These are phyloP conservation scores for Bos taurus DNA, from an alignment of 2,113 vertebrate species.

Conservation along the genomic window ARS-UCD2.0 NC_037353.1:35864001-35864500, in stretches of 20 bases:
- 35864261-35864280: background rate
- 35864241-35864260: background rate
- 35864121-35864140: background rate
- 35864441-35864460: background rate
- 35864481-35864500: background rate
- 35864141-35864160: background rate
- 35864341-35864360: background rate
- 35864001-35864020: background rate
- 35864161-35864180: rapidly evolving
- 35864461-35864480: background rate
- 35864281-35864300: background rate
- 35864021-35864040: background rate
- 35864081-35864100: background rate
- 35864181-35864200: background rate
- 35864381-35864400: background rate
- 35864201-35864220: background rate
- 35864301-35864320: background rate
- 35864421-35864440: background rate
- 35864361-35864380: background rate
- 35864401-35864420: background rate
- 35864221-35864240: background rate
- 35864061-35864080: background rate
- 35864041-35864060: background rate
- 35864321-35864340: background rate
- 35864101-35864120: background rate